Evolutionary conservation across 2,113 vertebrate genomes (phyloP).

Genomic region (Vidua chalybeata): DNA sequence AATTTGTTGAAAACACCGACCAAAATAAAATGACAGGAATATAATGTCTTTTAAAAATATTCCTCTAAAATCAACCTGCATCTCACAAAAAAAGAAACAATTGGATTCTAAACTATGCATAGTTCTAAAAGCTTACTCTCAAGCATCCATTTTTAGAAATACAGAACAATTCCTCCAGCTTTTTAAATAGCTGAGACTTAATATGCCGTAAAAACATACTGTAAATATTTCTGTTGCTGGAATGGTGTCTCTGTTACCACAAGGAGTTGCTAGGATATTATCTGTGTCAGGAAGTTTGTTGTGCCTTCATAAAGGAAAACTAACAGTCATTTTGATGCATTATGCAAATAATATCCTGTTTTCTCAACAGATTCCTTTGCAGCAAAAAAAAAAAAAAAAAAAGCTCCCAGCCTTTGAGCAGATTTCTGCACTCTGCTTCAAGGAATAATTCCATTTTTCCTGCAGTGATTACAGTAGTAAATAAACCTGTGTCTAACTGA

Average conservation of each 20-base stretch:
- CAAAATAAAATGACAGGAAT: background rate
- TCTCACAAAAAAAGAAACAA: background rate
- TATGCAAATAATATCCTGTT: slow-evolving; percentile 30
- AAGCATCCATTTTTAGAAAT: slow-evolving; percentile 37
- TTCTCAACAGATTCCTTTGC: slow-evolving; percentile 5
- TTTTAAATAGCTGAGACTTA: slow-evolving; percentile 19
- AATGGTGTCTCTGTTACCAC: slow-evolving; percentile 20
- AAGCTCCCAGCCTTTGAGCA: background rate
- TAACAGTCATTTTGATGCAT: slow-evolving; percentile 25
- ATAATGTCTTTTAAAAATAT: background rate
- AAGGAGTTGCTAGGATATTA: slow-evolving; percentile 69
- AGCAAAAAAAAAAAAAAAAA: background rate
- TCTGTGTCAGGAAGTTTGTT: slow-evolving; percentile 53
- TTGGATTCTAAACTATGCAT: background rate
- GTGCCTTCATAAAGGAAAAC: slow-evolving; percentile 39
- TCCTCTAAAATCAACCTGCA: background rate
- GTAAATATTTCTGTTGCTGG: slow-evolving; percentile 64
- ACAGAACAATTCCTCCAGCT: slow-evolving; percentile 6
- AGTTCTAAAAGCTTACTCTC: background rate
- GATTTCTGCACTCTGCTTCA: background rate
- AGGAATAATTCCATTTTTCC: background rate
- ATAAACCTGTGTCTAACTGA: background rate
- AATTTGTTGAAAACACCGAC: background rate
- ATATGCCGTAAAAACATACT: slow-evolving; percentile 34
- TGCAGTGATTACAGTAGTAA: background rate